Evolutionary conservation across 2,888 invertebrate genomes (phyloP), one percentile per base, ranked within the genome.

Genomic region (Ennomos quercinarius): DNA sequence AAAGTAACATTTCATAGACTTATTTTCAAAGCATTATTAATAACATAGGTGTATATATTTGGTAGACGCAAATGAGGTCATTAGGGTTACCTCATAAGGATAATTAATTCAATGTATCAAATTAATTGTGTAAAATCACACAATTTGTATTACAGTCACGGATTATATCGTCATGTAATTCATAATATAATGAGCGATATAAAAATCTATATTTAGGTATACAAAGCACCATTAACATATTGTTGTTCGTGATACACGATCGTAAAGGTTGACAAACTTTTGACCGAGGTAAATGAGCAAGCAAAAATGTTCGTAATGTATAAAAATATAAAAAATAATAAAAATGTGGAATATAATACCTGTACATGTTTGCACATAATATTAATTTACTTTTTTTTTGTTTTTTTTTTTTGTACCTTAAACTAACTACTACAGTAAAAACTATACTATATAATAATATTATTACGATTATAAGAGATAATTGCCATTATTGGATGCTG

Each of bases 151-250:
- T 49, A 40, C 43, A 40, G 57, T 64, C 66, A 66, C 61, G 66
- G 10, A 41, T 41, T 8, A 43, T 50, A 47, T 10, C 59, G 59
- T 60, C 63, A 58, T 61, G 46, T 57, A 47, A 61, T 59, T 60
- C 27, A 27, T 27, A 34, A 57, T 47, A 44, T 49, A 46, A 63
- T 54, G 54, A 55, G 50, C 27, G 9, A 57, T 58, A 58, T 53
- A 43, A 43, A 42, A 38, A 42, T 41, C 55, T 63, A 51, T 50
- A 49, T 51, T 47, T 51, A 53, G 48, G 49, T 42, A 54, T 54
- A 54, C 52, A 57, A 65, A 63, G 61, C 52, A 41, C 34, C 63
- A 66, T 66, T 66, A 63, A 50, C 50, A 39, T 61, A 57, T 53
- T 54, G 40, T 38, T 27, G 27, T n/a, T 40, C 27, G 48, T 40